phyloP scores from a whole-genome alignment of 2,888 invertebrate genomes.

The Selenia dentaria region DNA sequence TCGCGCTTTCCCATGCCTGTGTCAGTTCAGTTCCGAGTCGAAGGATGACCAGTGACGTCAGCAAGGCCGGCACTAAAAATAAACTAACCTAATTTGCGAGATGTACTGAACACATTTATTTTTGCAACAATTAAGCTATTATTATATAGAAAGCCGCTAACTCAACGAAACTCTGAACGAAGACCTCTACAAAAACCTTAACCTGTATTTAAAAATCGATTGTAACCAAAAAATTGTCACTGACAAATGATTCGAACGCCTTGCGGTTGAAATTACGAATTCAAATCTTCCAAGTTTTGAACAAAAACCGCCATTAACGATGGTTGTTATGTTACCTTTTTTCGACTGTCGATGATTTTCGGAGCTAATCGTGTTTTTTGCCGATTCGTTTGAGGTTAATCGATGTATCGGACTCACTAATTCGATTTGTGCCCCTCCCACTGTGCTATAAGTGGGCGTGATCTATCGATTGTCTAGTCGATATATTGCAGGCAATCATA shows the following conservation, averaged over 20 bases:
- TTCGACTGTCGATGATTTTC: constrained; percentile 80
- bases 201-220: constrained; percentile 85
- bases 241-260: constrained; percentile 84
- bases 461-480: constrained; percentile 70
- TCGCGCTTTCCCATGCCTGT: constrained; percentile 77
- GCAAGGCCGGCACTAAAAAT: constrained; percentile 34
- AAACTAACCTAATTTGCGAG: constrained; percentile 7
- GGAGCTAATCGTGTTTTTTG: constrained; percentile 82
- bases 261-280: constrained; percentile 83
- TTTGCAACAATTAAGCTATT: constrained; percentile 50
- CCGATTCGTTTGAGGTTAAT: constrained; percentile 73
- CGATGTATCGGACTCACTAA: constrained; percentile 79
- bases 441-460: constrained; percentile 71
- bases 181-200: constrained; percentile 49
- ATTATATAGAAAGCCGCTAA: constrained; percentile 21
- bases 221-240: constrained; percentile 83
- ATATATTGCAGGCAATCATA: constrained; percentile 5
- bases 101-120: not conserved
- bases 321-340: constrained; percentile 79
- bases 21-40: constrained; percentile 44
- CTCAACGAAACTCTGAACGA: constrained; percentile 38
- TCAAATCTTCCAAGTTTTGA: constrained; percentile 81
- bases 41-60: constrained; percentile 53
- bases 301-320: constrained; percentile 83
- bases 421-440: constrained; percentile 80